phyloP scores from a whole-genome alignment of 1,140 invertebrate genomes.

The Lineus longissimus region DNA sequence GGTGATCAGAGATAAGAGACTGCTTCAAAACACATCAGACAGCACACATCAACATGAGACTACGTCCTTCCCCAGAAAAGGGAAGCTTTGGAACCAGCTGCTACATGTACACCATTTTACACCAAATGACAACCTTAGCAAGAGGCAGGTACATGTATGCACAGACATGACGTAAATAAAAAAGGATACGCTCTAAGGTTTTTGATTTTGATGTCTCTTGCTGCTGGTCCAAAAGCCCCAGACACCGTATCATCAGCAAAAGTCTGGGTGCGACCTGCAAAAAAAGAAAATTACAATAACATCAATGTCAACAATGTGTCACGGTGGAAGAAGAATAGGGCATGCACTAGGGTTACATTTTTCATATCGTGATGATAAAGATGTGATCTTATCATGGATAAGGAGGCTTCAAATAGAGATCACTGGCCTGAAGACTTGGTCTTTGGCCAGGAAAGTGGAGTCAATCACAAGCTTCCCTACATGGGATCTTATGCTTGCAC shows the following conservation, averaged over 20 bases:
- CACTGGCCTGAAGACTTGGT: neutral
- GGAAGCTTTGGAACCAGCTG: too few relatives aligned
- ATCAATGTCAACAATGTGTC: neutral
- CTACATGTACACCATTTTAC: too few relatives aligned
- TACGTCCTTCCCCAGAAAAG: too few relatives aligned
- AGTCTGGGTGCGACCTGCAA: constrained; percentile 36
- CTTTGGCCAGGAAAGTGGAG: neutral
- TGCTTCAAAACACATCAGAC: too few relatives aligned
- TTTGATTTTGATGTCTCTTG: constrained; percentile 45
- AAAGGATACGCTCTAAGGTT: constrained; percentile 47
- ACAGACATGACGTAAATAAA: too few relatives aligned
- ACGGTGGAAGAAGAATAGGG: neutral
- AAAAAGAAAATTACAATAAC: neutral
- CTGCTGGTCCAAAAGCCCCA: constrained; percentile 47
- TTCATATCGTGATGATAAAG: neutral
- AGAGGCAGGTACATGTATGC: too few relatives aligned
- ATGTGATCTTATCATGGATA: neutral
- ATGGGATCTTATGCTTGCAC: too few relatives aligned
- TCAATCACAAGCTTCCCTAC: too few relatives aligned
- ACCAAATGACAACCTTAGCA: too few relatives aligned
- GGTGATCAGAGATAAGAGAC: too few relatives aligned
- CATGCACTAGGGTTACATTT: neutral
- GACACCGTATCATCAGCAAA: constrained; percentile 43
- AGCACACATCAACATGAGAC: too few relatives aligned
- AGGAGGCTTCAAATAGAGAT: neutral